Evolutionary conservation across 1,140 invertebrate genomes (phyloP).

Genomic region (Ceratosolen fusciceps): DNA sequence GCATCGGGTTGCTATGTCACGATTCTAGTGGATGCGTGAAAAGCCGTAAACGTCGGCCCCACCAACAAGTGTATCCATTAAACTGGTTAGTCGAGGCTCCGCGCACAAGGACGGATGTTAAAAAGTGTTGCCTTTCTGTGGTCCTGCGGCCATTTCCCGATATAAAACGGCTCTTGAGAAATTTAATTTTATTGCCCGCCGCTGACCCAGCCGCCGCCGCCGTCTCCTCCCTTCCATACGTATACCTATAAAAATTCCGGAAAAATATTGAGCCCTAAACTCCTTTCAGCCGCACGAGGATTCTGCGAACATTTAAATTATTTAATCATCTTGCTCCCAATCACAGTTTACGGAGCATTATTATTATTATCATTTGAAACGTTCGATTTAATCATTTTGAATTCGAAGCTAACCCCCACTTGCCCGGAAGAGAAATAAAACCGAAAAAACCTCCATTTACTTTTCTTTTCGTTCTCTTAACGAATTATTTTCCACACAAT

Average conservation of each 20-base stretch:
- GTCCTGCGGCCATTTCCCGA: slow-evolving; percentile 4
- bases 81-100: slow-evolving; percentile 1
- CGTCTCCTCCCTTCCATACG: background rate
- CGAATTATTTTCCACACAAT: no score
- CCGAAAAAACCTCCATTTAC: no score
- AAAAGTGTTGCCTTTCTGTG: slow-evolving; percentile 27
- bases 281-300: background rate
- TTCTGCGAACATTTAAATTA: background rate
- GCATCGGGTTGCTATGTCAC: slow-evolving; percentile 32
- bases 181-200: slow-evolving; percentile 35
- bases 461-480: no score
- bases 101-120: background rate
- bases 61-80: slow-evolving; percentile 39
- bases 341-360: no score
- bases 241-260: background rate
- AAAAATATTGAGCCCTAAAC: slow-evolving; percentile 13
- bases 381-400: no score
- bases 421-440: no score
- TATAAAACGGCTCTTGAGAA: slow-evolving; percentile 28
- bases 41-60: slow-evolving; percentile 35
- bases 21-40: slow-evolving; percentile 32
- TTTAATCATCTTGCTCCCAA: no score
- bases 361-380: no score
- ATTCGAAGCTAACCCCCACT: no score
- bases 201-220: no score